Conservation (phyloP, 2,888 invertebrate species). For the Keiferia lycopersicella region DNA sequence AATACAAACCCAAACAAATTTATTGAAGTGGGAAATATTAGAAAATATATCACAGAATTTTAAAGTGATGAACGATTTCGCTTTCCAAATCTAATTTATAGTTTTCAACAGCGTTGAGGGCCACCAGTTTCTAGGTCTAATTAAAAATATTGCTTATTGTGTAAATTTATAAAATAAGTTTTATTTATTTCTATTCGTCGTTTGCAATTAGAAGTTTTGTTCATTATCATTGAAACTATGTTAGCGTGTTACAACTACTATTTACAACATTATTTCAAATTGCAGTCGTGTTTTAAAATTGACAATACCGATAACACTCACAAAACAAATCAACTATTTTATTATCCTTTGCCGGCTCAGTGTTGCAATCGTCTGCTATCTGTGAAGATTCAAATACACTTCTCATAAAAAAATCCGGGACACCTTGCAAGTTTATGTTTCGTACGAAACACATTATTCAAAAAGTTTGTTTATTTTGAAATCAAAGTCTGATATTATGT, state of each 20-base stretch:
- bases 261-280: conserved; percentile 7
- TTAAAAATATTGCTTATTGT: not conserved
- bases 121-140: not conserved
- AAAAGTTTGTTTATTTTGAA: too few relatives aligned
- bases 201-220: conserved; percentile 21
- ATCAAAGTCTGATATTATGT: too few relatives aligned
- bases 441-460: too few relatives aligned
- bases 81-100: too few relatives aligned
- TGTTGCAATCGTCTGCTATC: not conserved
- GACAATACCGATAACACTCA: not conserved
- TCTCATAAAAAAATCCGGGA: too few relatives aligned
- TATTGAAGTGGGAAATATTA: not conserved
- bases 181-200: conserved; percentile 41
- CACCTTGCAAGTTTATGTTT: too few relatives aligned
- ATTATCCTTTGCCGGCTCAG: not conserved
- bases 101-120: not conserved
- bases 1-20: too few relatives aligned
- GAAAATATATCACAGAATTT: conserved; percentile 1
- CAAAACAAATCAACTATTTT: not conserved
- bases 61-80: not conserved
- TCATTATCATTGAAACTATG: conserved; percentile 22
- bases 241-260: not conserved
- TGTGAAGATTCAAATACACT: too few relatives aligned
- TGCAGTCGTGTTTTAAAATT: not conserved
- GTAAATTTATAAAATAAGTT: conserved; percentile 30